Evolutionary conservation across 1,140 invertebrate genomes (phyloP).

Genomic region (Temnothorax longispinosus): DNA sequence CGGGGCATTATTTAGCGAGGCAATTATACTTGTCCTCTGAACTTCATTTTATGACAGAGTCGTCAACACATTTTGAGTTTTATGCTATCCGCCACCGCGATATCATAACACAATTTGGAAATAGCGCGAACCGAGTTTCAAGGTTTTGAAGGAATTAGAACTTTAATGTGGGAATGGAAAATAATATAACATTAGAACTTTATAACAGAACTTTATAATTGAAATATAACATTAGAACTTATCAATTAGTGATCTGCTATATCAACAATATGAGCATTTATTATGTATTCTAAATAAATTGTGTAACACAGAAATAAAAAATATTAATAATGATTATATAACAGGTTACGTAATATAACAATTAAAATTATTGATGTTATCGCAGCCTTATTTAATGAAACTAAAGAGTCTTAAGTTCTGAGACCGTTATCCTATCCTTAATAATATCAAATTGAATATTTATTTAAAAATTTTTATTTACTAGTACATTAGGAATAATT

Average conservation of each 20-base stretch:
- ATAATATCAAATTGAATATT: not conserved
- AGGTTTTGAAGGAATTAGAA: constrained; percentile 32
- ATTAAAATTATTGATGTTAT: not conserved
- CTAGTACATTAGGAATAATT: not conserved
- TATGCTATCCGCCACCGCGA: not conserved
- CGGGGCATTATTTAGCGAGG: not conserved
- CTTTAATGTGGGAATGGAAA: not conserved
- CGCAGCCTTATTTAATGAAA: not conserved
- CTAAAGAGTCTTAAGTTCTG: not conserved
- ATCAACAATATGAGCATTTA: constrained; percentile 12
- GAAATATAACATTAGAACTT: not conserved
- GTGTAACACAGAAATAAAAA: not conserved
- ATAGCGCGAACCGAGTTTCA: constrained; percentile 3
- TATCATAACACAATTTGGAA: constrained; percentile 4
- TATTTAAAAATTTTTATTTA: not conserved
- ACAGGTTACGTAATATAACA: not conserved
- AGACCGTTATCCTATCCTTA: not conserved
- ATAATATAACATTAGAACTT: not conserved
- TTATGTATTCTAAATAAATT: not conserved
- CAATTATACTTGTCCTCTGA: constrained; percentile 29
- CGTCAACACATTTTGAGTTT: constrained; percentile 26
- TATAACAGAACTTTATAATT: no score
- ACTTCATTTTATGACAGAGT: constrained; percentile 8
- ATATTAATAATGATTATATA: not conserved
- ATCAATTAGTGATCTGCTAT: not conserved